A percentile compares a stretch with the other conserved stretches of the same genome.
Conservation (phyloP, 64 coral and sea anemone genomes). For the Porites lutea region DNA sequence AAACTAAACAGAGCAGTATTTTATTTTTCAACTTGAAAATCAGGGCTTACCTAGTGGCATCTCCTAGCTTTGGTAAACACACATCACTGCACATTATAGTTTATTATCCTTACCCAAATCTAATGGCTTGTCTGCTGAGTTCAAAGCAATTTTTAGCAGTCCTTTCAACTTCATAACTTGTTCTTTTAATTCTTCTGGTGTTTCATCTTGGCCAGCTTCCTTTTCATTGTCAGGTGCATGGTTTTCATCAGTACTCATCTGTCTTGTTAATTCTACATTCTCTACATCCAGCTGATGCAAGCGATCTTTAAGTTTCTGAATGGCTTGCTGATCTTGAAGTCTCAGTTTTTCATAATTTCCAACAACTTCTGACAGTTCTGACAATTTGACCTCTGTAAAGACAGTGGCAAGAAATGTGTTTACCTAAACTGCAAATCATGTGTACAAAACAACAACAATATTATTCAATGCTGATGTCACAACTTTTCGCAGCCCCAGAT, state of each 20-base stretch:
- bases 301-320: constrained; percentile 95
- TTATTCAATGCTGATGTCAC: too few relatives aligned
- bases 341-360: constrained; percentile 92
- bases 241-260: constrained; percentile 54
- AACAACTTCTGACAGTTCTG: constrained; percentile 96
- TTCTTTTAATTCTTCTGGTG: constrained; percentile 70
- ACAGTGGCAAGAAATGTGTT: neutral
- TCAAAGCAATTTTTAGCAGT: constrained; percentile 68
- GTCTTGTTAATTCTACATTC: constrained; percentile 68
- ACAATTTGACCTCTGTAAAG: constrained; percentile 86
- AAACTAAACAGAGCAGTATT: too few relatives aligned
- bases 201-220: constrained; percentile 30
- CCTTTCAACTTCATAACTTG: constrained; percentile 83
- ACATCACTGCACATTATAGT: neutral
- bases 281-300: constrained; percentile 83
- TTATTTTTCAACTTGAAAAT: too few relatives aligned
- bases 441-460: too few relatives aligned
- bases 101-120: constrained; percentile 60
- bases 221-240: constrained; percentile 67
- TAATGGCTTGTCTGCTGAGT: constrained; percentile 61
- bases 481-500: too few relatives aligned
- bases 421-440: too few relatives aligned
- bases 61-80: too few relatives aligned
- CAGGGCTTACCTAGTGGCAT: too few relatives aligned
- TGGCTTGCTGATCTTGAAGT: constrained; percentile 85